Percentiles rank a stretch among this genome's conserved stretches.
These are phyloP conservation scores for Watsonalla cultraria DNA, from an alignment of 2,888 invertebrate genomes.

Conservation along the genomic window DNA sequence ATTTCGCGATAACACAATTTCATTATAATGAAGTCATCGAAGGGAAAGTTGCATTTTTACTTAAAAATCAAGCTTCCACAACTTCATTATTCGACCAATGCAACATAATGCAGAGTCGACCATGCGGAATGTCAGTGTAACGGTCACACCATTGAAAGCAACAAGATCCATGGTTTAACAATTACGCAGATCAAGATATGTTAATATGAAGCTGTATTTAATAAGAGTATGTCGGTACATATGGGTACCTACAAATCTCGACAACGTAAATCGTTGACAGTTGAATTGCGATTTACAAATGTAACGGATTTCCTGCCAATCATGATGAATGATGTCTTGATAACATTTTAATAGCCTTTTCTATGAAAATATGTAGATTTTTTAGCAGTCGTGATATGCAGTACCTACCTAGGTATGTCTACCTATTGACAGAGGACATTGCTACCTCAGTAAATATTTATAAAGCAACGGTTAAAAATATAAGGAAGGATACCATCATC, in stretches of 20 bases:
- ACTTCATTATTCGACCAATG: conserved; percentile 30
- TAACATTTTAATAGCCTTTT: background rate
- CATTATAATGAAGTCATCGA: conserved; percentile 58
- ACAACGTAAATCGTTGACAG: background rate
- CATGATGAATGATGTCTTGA: background rate
- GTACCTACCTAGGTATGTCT: too few species aligned
- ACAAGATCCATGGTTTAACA: conserved; percentile 4
- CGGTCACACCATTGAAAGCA: conserved; percentile 51
- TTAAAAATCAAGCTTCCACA: conserved; percentile 45
- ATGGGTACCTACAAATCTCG: background rate
- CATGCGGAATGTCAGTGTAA: conserved; percentile 59
- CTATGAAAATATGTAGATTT: too few species aligned
- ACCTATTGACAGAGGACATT: too few species aligned
- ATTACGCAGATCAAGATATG: background rate
- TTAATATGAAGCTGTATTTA: conserved; percentile 12
- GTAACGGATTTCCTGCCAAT: background rate
- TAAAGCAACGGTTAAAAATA: too few species aligned
- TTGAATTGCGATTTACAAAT: background rate
- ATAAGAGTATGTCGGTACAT: conserved; percentile 17
- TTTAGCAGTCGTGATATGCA: too few species aligned
- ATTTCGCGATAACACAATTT: conserved; percentile 65
- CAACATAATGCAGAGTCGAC: conserved; percentile 40
- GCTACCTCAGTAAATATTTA: too few species aligned
- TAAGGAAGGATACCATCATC: too few species aligned
- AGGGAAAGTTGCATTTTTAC: conserved; percentile 58